phyloP scores from a whole-genome alignment of 35 echinoderm and acorn worm species.

The Nesometra sesokonis region DNA sequence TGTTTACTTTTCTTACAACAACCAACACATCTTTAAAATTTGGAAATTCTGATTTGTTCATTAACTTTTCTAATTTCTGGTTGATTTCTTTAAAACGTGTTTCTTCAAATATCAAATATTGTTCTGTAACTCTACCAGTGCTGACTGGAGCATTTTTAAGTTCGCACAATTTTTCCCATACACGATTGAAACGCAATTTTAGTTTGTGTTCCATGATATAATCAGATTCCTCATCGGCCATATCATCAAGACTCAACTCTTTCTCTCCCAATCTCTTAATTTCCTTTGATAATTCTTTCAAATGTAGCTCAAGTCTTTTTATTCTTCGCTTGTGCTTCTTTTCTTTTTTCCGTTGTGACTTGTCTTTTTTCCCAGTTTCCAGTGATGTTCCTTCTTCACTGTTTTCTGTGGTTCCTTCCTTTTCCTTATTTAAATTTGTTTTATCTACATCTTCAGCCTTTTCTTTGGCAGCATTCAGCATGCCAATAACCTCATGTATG shows the following conservation, averaged over 20 bases:
- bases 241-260: constrained; percentile 61
- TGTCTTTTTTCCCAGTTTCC: not conserved
- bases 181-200: constrained; percentile 34
- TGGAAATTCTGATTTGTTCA: constrained; percentile 60
- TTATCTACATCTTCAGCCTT: not conserved
- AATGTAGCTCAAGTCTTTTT: constrained; percentile 28
- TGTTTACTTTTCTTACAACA: constrained; percentile 42
- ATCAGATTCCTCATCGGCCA: constrained; percentile 38
- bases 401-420: not conserved
- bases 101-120: constrained; percentile 19
- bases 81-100: constrained; percentile 65
- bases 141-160: constrained; percentile 29
- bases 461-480: not conserved
- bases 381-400: not conserved
- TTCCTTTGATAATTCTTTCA: constrained; percentile 38
- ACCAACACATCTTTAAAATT: constrained; percentile 48
- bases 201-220: constrained; percentile 54
- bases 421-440: not conserved
- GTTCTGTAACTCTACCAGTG: constrained; percentile 53
- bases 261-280: constrained; percentile 54
- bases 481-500: not conserved
- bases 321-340: constrained; percentile 25
- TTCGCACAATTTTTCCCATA: constrained; percentile 54
- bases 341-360: not conserved
- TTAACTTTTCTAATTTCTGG: constrained; percentile 35